Conservation (phyloP, 2,113 vertebrate species). For the Micronycteris hirsuta region DNA sequence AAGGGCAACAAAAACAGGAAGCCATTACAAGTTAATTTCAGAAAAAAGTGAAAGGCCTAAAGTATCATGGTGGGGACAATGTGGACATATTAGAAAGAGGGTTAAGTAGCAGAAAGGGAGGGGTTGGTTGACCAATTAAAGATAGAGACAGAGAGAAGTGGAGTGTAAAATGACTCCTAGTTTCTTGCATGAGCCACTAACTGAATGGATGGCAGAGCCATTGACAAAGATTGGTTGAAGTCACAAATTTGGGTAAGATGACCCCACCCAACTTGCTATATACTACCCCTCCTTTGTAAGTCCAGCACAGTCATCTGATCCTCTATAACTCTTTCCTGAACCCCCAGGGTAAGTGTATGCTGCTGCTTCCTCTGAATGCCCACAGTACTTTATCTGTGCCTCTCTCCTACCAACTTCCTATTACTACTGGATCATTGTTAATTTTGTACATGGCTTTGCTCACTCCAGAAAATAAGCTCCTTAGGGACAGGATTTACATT, state of each 20-base stretch:
- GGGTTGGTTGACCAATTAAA: neutral
- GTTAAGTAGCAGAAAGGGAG: conserved; percentile 3
- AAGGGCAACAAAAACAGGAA: neutral
- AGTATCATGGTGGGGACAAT: neutral
- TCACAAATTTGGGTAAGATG: neutral
- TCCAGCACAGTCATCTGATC: neutral
- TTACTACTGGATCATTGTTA: neutral
- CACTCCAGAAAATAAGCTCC: conserved; percentile 12
- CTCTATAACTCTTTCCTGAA: neutral
- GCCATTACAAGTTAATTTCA: conserved; percentile 1
- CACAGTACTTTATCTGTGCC: neutral
- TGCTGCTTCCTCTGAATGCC: conserved; percentile 9
- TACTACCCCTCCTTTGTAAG: neutral
- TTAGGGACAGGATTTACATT: neutral
- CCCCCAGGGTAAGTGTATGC: neutral
- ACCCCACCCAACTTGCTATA: neutral
- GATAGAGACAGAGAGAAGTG: neutral
- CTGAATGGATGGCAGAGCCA: conserved; percentile 4
- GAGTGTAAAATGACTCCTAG: neutral
- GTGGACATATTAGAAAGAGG: neutral
- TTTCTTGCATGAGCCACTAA: conserved; percentile 25
- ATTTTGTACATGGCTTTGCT: neutral
- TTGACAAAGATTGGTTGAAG: neutral
- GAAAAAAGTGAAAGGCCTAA: conserved; percentile 19
- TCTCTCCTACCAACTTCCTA: neutral